These are phyloP conservation scores for Callyntrura guangdongensis DNA, from an alignment of 2,888 invertebrate species.

Conservation along the genomic window DNA sequence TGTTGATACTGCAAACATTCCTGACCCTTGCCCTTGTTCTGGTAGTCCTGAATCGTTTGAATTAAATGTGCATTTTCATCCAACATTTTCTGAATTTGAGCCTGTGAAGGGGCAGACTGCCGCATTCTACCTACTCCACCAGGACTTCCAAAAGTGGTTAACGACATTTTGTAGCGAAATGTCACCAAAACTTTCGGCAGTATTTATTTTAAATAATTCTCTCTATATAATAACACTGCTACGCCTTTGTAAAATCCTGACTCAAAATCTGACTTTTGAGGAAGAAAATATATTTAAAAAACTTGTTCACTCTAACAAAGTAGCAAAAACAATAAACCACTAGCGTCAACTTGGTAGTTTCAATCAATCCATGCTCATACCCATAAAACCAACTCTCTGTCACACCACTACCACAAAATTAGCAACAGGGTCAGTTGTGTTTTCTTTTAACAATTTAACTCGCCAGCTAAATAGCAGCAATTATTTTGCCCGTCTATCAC, in stretches of 20 bases:
- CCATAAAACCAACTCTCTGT: too few species aligned
- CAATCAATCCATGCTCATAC: too few species aligned
- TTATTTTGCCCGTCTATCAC: not conserved
- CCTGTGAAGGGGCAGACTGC: slow-evolving; percentile 91
- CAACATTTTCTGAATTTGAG: slow-evolving; percentile 95
- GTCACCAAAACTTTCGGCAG: not conserved
- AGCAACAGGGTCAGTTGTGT: too few species aligned
- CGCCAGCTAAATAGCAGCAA: not conserved
- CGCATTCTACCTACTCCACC: slow-evolving; percentile 77
- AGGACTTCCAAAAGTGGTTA: slow-evolving; percentile 83
- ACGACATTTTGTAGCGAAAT: slow-evolving; percentile 79
- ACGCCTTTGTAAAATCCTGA: too few species aligned
- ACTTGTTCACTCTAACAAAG: too few species aligned
- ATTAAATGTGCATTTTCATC: slow-evolving; percentile 98
- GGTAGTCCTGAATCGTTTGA: slow-evolving; percentile 98
- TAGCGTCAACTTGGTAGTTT: too few species aligned
- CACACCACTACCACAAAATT: too few species aligned
- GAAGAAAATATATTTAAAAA: too few species aligned
- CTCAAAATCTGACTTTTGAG: too few species aligned
- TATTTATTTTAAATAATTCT: not conserved
- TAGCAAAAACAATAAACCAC: too few species aligned
- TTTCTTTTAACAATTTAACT: not conserved
- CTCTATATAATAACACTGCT: too few species aligned
- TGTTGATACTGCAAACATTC: slow-evolving; percentile 98
- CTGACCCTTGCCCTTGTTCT: slow-evolving; percentile 96